These are phyloP conservation scores for Caligus rogercresseyi DNA, from an alignment of 1,140 invertebrate genomes.

Conservation along the genomic window DNA sequence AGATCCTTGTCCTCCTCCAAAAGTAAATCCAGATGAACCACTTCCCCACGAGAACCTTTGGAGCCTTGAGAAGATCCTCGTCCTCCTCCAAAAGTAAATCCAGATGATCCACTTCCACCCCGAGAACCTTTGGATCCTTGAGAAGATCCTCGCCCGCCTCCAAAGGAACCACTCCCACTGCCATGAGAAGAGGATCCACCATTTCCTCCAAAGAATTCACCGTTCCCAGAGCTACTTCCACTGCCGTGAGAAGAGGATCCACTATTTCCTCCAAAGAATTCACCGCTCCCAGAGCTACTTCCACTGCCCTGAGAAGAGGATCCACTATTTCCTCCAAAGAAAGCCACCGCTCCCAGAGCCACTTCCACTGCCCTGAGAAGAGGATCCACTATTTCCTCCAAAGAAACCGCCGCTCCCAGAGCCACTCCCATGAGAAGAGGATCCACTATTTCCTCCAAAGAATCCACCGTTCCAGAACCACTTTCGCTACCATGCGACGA, in stretches of 20 bases:
- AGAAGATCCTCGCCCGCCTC: not conserved
- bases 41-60: not conserved
- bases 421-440: not conserved
- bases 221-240: too few species aligned
- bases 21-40: not conserved
- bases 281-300: too few species aligned
- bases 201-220: not conserved
- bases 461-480: not conserved
- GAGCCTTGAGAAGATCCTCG: not conserved
- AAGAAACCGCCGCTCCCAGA: too few species aligned
- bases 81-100: not conserved
- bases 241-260: too few species aligned
- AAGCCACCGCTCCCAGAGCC: not conserved
- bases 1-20: too few species aligned
- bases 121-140: too few species aligned
- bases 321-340: too few species aligned
- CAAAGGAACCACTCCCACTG: not conserved
- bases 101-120: not conserved
- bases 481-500: not conserved
- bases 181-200: not conserved
- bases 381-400: not conserved
- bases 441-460: not conserved
- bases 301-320: too few species aligned
- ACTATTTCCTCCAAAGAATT: too few species aligned
- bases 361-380: not conserved